Evolutionary conservation across 2,113 vertebrate species (phyloP), one percentile per base, ranked within the genome.

Genomic region (Anolis sagrei): DNA sequence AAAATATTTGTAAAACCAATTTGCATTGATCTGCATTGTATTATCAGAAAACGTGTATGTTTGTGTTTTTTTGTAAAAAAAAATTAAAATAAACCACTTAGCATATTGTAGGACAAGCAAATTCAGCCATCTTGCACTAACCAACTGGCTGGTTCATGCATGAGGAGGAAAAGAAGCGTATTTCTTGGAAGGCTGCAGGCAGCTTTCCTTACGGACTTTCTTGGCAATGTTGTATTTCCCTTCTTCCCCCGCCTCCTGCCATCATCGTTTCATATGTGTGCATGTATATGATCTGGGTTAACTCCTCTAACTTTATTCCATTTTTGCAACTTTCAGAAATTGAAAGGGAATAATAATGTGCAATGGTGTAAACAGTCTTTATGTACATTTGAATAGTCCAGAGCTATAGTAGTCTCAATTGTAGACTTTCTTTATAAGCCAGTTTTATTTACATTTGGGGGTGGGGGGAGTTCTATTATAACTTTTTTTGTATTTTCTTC

Each of bases 181-280:
- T 95, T 96, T 94, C 86, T 90, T 88, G 96, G 97, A 97, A 93
- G 4, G 97, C 98, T 98, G 98, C 98, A 87, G 98, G 98, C 98
- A 96, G 98, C 96, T 96, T 95, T 97, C 96, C 94, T 94, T 85
- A 84, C 78, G 92, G 95, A 95, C 93, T 0, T n/a, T 3, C 13
- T 88, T 92, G 88, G 89, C 92, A 58, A 66, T 48, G n/a, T 88
- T 90, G 85, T 73, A 68, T 91, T 93, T 91, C 91, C 39, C 89
- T 34, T 75, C 89, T 5, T 68, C 54, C 3, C 14, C 10, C 2
- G 54, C 90, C 88, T 79, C 77, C 79, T 91, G 91, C 87, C 83
- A 36, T 64, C 29, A 88, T 85, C 69, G 83, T 54, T 84, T 73
- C 1, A 0, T 49, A 36, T 44, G 89, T 86, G 49, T 34, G 88